Evolutionary conservation across 2,888 invertebrate genomes (phyloP).

Genomic region (Atherix ibis): DNA sequence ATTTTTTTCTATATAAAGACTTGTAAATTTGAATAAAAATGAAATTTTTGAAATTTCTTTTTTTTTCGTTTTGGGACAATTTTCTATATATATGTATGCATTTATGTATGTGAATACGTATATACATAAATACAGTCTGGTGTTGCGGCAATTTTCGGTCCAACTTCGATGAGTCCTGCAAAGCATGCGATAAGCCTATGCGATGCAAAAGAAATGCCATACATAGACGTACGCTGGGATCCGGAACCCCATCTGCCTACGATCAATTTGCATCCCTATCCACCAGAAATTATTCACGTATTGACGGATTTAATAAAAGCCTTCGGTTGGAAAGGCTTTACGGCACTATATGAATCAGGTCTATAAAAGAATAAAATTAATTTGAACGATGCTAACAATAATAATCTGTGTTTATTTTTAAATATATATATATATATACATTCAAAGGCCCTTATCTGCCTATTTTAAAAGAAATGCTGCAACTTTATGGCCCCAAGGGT

Average conservation of each 20-base stretch:
- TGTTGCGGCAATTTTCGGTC: conserved; percentile 71
- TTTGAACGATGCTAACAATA: neutral
- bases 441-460: conserved; percentile 39
- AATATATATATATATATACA: neutral
- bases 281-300: conserved; percentile 41
- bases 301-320: conserved; percentile 50
- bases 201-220: conserved; percentile 69
- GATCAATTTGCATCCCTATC: conserved; percentile 60
- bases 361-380: neutral
- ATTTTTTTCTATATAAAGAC: no score
- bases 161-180: conserved; percentile 47
- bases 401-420: neutral
- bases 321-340: conserved; percentile 70
- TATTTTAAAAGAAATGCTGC: conserved; percentile 53
- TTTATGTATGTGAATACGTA: no score
- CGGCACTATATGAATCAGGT: conserved; percentile 45
- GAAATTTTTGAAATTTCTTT: no score
- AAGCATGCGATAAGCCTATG: conserved; percentile 68
- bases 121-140: conserved; percentile 35
- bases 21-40: no score
- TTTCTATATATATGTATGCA: no score
- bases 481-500: conserved; percentile 41
- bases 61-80: no score
- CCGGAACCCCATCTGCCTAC: conserved; percentile 36
- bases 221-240: conserved; percentile 62